Base-by-base conservation (phyloP, 2,797 vertebrate species). In the Sebastes kiyomatsui region DNA sequence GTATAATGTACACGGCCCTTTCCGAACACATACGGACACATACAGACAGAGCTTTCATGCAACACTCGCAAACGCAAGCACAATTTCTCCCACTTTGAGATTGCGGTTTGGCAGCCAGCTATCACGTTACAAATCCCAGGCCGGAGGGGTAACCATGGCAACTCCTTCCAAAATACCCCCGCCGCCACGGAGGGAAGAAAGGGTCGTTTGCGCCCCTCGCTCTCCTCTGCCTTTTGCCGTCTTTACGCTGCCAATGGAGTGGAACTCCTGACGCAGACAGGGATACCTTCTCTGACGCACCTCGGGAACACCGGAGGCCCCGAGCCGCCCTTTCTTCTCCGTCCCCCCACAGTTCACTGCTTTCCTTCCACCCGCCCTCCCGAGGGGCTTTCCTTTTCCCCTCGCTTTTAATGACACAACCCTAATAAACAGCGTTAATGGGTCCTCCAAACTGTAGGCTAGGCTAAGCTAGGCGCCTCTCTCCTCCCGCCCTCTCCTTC, bases 161-260 rank as follows among this genome's bases (percentile, higher is more conserved):
- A 96, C 95, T 71, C 86, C 94, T 95, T 96, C 95, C 95, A 96
- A 96, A 96, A 96, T 96, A 96, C 92, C 93, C 92, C 85, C 69
- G 86, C 84, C 83, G 88, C 88, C 83, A 83, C 82, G 90, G 86
- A 90, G 88, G 87, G 79, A 93, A 94, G 88, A 93, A 93, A 91
- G 94, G 94, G 88, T 93, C 90, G 88, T 94, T 93, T 94, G 92
- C 92, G 46, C 87, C 92, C 91, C 88, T 88, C 80, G 35, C 80
- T 91, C 73, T 85, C 77, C 76, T 85, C 82, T 77, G 83, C 77
- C 35, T 75, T 54, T 80, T 87, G 74, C 86, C 32, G 52, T 90
- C 90, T 94, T 93, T 87, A 92, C 55, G 77, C 86, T 90, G 88
- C 91, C 94, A 95, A 85, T 92, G 85, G 87, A 95, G 92, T 94